Base-by-base conservation (phyloP, 35 echinoderm and acorn worm genomes). In the Anneissia japonica region DNA sequence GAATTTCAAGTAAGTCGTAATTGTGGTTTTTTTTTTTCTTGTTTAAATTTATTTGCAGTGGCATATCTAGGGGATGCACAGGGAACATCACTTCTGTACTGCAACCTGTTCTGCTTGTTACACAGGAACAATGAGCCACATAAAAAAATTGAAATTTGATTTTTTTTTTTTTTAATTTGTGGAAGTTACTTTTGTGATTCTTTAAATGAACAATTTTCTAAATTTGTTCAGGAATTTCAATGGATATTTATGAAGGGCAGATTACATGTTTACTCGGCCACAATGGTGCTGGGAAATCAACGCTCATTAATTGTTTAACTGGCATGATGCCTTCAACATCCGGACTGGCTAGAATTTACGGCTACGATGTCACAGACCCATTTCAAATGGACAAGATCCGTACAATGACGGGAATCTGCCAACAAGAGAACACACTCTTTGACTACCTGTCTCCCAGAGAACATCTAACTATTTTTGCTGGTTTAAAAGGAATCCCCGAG, bases 161-260 rank as follows among this genome's bases (percentile, higher is more conserved):
- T n/a, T n/a, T n/a, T n/a, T n/a, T n/a, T n/a, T n/a, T n/a, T n/a
- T n/a, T n/a, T n/a, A n/a, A n/a, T n/a, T n/a, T n/a, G n/a, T n/a
- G n/a, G n/a, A n/a, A n/a, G n/a, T n/a, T n/a, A n/a, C n/a, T n/a
- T n/a, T n/a, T n/a, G n/a, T n/a, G n/a, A n/a, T n/a, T n/a, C n/a
- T n/a, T n/a, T n/a, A n/a, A n/a, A n/a, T n/a, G n/a, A n/a, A n/a
- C n/a, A n/a, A n/a, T n/a, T n/a, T n/a, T n/a, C n/a, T n/a, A n/a
- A n/a, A n/a, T n/a, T n/a, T n/a, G n/a, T n/a, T n/a, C 31, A 89
- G 91, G 87, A 40, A 77, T 89, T 19, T 76, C 82, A 26, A 39
- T 93, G 79, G 91, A 93, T 34, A 89, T 93, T 29, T 93, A 93
- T 72, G 91, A 93, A 79, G 91, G 91, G 74, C 86, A 93, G 40